Evolutionary conservation across 2,888 invertebrate genomes (phyloP), one percentile per base, ranked within the genome.

Genomic region (Trichopria drosophilae): DNA sequence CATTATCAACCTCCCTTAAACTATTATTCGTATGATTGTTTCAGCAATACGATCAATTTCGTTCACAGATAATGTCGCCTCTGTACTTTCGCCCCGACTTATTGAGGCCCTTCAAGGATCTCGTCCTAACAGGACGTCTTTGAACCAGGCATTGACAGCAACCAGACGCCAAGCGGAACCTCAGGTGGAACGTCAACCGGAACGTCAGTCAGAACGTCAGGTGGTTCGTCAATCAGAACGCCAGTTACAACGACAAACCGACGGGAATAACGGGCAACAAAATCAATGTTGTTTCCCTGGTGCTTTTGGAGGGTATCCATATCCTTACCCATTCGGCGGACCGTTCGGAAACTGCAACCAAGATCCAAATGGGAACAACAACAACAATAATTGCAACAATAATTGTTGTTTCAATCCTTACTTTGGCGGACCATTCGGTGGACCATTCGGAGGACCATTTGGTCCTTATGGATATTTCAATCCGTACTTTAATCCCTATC

Each of bases 61-160:
- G 10, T 51, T 68, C 41, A 60, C 67, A 5, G 62, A 62, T 41
- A 66, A 64, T 41, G 60, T 70, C 20, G 70, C 63, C 1, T 60
- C 61, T 0, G 60, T 65, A 2, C 24, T 70, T 12, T 64, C 69
- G 1, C 62, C 69, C 6, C 60, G 57, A 1, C 51, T 62, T 20
- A 42, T 61, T 15, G 57, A 48, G 1, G 58, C 59, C 35, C 48
- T 62, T n/a, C 52, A 57, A 29, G 57, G 49, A 5, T 48, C 47
- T 3, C 51, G 52, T 6, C 53, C 56, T 1, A 60, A 60, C 46
- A 52, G 58, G 12, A 54, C 58, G 2, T 40, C 43, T 0, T 18
- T 51, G 3, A 32, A n/a, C 10, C 34, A 32, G 18, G 47, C 32
- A 15, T 32, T 34, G 10, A 47, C 46, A 10, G 40, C 15, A 7